Evolutionary conservation across 2,113 vertebrate genomes (phyloP).

Genomic region (Telmatochromis bifrenatus): DNA sequence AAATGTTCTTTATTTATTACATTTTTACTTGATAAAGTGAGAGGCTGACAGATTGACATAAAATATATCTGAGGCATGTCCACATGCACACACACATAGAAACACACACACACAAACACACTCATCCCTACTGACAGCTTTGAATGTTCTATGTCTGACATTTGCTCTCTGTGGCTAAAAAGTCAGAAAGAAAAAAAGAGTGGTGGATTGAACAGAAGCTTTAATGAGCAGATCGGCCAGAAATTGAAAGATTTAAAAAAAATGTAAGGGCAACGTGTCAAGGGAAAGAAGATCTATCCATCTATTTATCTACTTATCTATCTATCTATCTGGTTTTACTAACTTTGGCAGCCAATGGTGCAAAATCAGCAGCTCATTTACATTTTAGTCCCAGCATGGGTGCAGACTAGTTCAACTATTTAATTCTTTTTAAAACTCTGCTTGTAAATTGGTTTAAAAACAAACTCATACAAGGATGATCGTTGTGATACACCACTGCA

Average conservation of each 20-base stretch:
- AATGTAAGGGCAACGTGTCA: not conserved
- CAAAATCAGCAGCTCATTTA: not conserved
- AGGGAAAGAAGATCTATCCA: not conserved
- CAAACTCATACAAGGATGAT: not conserved
- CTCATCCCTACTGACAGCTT: not conserved
- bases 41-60: not conserved
- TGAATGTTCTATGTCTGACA: not conserved
- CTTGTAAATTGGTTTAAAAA: not conserved
- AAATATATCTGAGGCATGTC: not conserved
- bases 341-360: not conserved
- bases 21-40: not conserved
- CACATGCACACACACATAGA: not conserved
- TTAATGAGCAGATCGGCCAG: slow-evolving; percentile 5
- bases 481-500: not conserved
- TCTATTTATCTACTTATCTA: not conserved
- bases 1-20: not conserved
- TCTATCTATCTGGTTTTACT: not conserved
- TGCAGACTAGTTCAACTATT: not conserved
- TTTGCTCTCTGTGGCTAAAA: not conserved
- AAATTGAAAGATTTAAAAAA: not conserved
- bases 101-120: not conserved
- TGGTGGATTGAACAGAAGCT: not conserved
- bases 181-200: not conserved
- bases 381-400: not conserved
- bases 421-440: not conserved